These are phyloP conservation scores for Xiphydria camelus DNA, from an alignment of 2,888 invertebrate genomes.

Conservation along the genomic window DNA sequence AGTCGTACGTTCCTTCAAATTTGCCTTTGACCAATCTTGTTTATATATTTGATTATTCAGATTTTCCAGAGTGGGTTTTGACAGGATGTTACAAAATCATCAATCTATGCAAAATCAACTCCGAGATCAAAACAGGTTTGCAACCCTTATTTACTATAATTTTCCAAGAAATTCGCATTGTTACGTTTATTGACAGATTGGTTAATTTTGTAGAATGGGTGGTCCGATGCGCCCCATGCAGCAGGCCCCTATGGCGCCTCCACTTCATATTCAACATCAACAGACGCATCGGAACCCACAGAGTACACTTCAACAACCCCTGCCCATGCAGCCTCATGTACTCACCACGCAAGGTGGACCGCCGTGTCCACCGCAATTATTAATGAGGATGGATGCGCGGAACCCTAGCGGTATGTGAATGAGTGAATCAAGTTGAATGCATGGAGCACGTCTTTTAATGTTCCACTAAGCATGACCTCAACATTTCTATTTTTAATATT, in stretches of 20 bases:
- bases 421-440: no score
- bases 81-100: conserved; percentile 62
- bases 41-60: conserved; percentile 20
- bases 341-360: conserved; percentile 48
- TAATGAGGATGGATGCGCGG: conserved; percentile 61
- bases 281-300: conserved; percentile 48
- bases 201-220: conserved; percentile 41
- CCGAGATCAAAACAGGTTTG: conserved; percentile 64
- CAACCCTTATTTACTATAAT: conserved; percentile 6
- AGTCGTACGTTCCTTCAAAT: no score
- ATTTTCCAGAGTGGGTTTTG: conserved; percentile 43
- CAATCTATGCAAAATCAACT: conserved; percentile 70
- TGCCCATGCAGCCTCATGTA: conserved; percentile 53
- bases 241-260: conserved; percentile 52
- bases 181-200: conserved; percentile 31
- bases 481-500: no score
- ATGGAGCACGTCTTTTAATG: no score
- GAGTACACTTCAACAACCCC: conserved; percentile 48
- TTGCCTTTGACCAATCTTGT: no score
- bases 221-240: conserved; percentile 55
- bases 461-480: no score
- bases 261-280: conserved; percentile 51
- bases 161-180: conserved; percentile 14
- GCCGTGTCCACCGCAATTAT: conserved; percentile 59
- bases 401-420: conserved; percentile 43